Base-by-base conservation (phyloP, 2,888 invertebrate genomes). In the Aspidiotus rigidus region DNA sequence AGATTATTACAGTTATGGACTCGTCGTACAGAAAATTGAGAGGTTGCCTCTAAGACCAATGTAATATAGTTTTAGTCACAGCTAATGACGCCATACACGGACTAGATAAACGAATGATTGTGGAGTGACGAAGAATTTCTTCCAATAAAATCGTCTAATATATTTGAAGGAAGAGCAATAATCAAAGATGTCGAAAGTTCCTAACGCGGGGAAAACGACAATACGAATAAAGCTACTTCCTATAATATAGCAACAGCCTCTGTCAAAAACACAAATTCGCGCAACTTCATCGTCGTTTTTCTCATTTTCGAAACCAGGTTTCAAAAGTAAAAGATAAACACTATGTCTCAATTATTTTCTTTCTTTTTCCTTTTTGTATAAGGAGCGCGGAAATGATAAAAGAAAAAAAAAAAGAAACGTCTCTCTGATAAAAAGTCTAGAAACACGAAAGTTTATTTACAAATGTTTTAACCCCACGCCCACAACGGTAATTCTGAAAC, bases 391-490 rank as follows among this genome's bases (percentile, higher is more conserved):
- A 55, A 55, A 55, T 15, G 16, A 16, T 16, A 55, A 17, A 55
- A 15, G 59, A 39, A 39, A 59, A 59, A 16, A 57, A 17, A 54
- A 54, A 57, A 66, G 42, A 42, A 55, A 57, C 41, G 57, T 42
- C 15, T 41, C 57, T 41, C 56, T 56, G 66, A 66, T 66, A 66
- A 66, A 55, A 55, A 56, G 57, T 66, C 56, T 63, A 63, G 49
- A 64, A 64, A 66, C 66, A 66, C 66, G 55, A 66, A 66, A 66
- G 66, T 66, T 66, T 66, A 66, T 66, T 66, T 66, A 66, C 66
- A 66, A 66, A 66, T 66, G 66, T 66, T 66, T 66, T 28, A 28
- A 28, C 55, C 57, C 57, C 66, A 66, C 66, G 54, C 66, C 59
- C 66, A 66, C 66, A 66, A 57, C 42, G 66, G 66, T 66, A 66